Evolutionary conservation across 2,797 vertebrate species (phyloP).

Genomic region (Labeo calbasu): DNA sequence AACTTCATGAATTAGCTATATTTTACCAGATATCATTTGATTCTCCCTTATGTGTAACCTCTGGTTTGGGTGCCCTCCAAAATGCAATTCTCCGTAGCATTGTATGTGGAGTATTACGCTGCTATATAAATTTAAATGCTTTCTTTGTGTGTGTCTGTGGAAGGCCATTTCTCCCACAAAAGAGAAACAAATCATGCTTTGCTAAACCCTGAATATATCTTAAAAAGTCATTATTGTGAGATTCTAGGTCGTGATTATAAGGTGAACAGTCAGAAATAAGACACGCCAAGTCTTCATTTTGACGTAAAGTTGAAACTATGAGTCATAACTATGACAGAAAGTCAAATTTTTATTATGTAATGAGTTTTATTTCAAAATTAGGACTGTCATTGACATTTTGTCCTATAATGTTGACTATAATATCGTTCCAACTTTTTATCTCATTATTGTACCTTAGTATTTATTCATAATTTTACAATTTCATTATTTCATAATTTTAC

Average conservation of each 20-base stretch:
- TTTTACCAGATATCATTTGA: slow-evolving; percentile 32
- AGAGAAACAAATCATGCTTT: not conserved
- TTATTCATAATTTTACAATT: not conserved
- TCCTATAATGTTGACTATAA: not conserved
- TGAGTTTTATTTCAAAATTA: not conserved
- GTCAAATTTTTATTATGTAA: not conserved
- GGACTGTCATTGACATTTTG: not conserved
- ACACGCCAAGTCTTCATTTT: not conserved
- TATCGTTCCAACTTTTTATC: not conserved
- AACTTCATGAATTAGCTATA: slow-evolving; percentile 36
- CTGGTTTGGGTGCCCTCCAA: slow-evolving; percentile 36
- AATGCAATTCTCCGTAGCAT: slow-evolving; percentile 31
- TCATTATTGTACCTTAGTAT: not conserved
- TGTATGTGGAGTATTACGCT: slow-evolving; percentile 41
- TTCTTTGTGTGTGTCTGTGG: not conserved
- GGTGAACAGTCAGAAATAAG: not conserved
- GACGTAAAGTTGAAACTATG: not conserved
- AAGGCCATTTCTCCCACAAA: not conserved
- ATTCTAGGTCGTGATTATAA: not conserved
- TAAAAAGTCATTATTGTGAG: not conserved
- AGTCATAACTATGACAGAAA: not conserved
- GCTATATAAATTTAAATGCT: not conserved
- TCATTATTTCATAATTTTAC: not conserved
- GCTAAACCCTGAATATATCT: not conserved
- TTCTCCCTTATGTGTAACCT: slow-evolving; percentile 17